Base-by-base conservation (phyloP, 2,797 vertebrate species). In the Lagocephalus sceleratus region DNA sequence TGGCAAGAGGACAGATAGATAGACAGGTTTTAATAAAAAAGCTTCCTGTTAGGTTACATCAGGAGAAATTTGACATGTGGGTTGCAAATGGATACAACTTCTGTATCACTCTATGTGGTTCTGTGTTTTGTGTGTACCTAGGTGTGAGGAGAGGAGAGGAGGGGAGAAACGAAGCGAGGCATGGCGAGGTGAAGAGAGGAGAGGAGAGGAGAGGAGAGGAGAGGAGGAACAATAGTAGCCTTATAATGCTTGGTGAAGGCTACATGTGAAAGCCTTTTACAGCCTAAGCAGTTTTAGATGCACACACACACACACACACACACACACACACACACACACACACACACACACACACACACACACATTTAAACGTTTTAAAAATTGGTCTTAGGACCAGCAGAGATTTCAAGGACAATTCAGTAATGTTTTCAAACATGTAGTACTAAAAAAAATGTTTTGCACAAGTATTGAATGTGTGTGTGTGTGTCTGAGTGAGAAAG, bases 211-310 rank as follows among this genome's bases (percentile, higher is more conserved):
- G 25, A 6, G 25, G 38, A 14, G 38, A 39, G 4, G n/a, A 16
- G n/a, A 2, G 16, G 7, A 5, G 39, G 5, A 57, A 86, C 85
- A 88, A 86, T 62, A 45, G 68, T 17, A 57, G 63, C 77, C 85
- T 77, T 86, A 75, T 85, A 29, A 17, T 47, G 47, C 47, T 23
- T 29, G 47, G 56, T 68, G 51, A 59, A 73, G 60, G 44, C 40
- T 68, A 60, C 85, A 86, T 87, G 85, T 85, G 84, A 87, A 56
- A 60, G 29, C 40, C 55, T 59, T 66, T 66, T 58, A 70, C 58
- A 59, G 68, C 54, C 29, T 59, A n/a, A 68, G 32, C 38, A 2
- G 2, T 47, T 29, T 47, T 41, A 51, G 26, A 59, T 10, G 25
- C 20, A 17, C 47, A 25, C 35, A 23, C 47, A 42, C 51, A 44